A percentile compares a stretch with the other conserved stretches of the same genome.
Evolutionary conservation across 2,888 invertebrate species (phyloP).

Genomic region (Drosophila colorata): DNA sequence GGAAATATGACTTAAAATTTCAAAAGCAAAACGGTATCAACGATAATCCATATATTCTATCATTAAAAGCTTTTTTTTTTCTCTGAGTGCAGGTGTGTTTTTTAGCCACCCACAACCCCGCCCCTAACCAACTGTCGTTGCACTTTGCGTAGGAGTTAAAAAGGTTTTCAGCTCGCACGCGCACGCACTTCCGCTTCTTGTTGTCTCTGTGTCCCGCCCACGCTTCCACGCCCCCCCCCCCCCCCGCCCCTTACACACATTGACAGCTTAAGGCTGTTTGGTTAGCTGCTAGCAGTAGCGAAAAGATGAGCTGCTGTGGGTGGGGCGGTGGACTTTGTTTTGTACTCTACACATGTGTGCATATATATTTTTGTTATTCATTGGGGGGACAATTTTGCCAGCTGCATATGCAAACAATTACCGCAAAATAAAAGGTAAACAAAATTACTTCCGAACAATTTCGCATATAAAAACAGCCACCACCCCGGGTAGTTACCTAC

Average conservation of each 20-base stretch:
- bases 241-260: neutral
- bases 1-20: too few species aligned
- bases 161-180: conserved; percentile 62
- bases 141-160: conserved; percentile 56
- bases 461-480: conserved; percentile 63
- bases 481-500: neutral
- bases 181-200: conserved; percentile 75
- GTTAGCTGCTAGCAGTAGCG: conserved; percentile 28
- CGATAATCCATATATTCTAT: too few species aligned
- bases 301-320: neutral
- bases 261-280: conserved; percentile 59
- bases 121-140: conserved; percentile 23
- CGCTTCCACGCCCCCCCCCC: conserved; percentile 1
- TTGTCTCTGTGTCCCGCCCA: conserved; percentile 45
- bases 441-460: conserved; percentile 78
- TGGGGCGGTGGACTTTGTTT: neutral
- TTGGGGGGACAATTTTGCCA: conserved; percentile 66
- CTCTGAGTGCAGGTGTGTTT: conserved; percentile 10
- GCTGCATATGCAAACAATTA: conserved; percentile 79
- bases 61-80: neutral
- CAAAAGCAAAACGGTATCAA: too few species aligned
- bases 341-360: neutral
- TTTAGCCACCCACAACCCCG: neutral
- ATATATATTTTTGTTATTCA: conserved; percentile 59
- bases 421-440: conserved; percentile 79